Base-by-base conservation (phyloP, 2,113 vertebrate species). In the Rostratula benghalensis region DNA sequence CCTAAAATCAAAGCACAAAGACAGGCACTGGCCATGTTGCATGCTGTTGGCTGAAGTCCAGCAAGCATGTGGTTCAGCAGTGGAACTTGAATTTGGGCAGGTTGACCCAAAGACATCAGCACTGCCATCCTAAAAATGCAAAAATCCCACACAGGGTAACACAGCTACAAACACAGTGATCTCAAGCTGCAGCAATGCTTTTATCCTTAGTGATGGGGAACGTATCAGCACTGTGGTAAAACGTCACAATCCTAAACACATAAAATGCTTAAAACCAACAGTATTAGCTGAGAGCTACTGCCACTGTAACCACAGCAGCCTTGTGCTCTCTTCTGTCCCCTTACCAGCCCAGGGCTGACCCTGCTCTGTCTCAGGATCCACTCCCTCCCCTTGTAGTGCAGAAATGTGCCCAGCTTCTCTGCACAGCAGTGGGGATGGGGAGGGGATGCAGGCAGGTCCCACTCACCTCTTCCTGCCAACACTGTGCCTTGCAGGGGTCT, bases 1-100 rank as follows among this genome's bases (percentile, higher is more conserved):
- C 82, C 87, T 85, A 83, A 95, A 96, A 94, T 85, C 70, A 90
- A 90, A 96, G 64, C 60, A 85, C 61, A 83, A 67, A 90, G 33
- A 84, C 51, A 83, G 73, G 84, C 87, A 53, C 54, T 68, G 89
- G 86, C 80, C 77, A 57, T 60, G 59, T 94, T 13, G 23, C 1
- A 0, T 45, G 39, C 81, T 9, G 0, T 68, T 82, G 91, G 90
- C 79, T 81, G 39, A 93, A 92, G 60, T 41, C 79, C 90, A 93
- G 56, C 18, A 51, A 68, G 60, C 41, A 27, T 9, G 43, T 64
- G 41, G 64, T 75, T 23, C 43, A 90, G 46, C 30, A 67, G 30
- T 0, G 1, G 56, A 91, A 89, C 65, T 45, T 31, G 48, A 84
- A 89, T 87, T 92, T 82, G 87, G 39, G 43, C 70, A 91, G 45